Conservation (phyloP, 2,113 vertebrate genomes). For the Delphinapterus leucas region DNA sequence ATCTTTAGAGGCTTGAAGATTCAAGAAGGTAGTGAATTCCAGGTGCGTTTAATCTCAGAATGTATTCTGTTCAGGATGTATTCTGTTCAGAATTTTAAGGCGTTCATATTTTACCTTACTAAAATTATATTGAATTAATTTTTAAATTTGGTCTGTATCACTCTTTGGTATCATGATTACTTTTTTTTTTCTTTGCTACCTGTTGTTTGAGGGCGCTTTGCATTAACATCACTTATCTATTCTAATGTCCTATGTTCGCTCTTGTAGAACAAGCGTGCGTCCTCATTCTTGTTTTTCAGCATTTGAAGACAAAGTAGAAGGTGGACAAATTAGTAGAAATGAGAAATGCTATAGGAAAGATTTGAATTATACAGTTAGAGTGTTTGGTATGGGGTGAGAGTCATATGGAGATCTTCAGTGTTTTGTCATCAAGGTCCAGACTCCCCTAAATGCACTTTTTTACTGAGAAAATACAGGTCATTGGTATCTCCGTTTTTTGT, state of each 20-base stretch:
- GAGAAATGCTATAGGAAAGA: not conserved
- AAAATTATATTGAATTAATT: not conserved
- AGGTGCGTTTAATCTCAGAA: not conserved
- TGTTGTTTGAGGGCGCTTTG: not conserved
- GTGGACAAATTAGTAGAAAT: not conserved
- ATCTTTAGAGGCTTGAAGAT: not conserved
- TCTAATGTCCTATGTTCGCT: not conserved
- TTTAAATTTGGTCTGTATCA: not conserved
- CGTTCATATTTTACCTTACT: not conserved
- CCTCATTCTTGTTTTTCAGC: not conserved
- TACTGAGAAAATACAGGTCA: not conserved
- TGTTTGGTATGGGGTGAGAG: not conserved
- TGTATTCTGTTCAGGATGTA: not conserved
- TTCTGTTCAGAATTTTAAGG: not conserved
- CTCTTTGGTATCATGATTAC: not conserved
- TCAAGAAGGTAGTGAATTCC: not conserved
- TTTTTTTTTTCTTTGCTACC: not conserved
- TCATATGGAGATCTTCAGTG: not conserved
- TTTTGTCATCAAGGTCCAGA: not conserved
- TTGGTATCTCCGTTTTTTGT: not conserved
- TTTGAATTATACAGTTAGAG: not conserved
- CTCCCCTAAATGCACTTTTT: not conserved
- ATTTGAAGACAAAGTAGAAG: not conserved
- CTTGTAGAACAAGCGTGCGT: not conserved
- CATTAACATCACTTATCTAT: not conserved